Base-by-base conservation (phyloP, 1,140 invertebrate species). In the Leptinotarsa texana region DNA sequence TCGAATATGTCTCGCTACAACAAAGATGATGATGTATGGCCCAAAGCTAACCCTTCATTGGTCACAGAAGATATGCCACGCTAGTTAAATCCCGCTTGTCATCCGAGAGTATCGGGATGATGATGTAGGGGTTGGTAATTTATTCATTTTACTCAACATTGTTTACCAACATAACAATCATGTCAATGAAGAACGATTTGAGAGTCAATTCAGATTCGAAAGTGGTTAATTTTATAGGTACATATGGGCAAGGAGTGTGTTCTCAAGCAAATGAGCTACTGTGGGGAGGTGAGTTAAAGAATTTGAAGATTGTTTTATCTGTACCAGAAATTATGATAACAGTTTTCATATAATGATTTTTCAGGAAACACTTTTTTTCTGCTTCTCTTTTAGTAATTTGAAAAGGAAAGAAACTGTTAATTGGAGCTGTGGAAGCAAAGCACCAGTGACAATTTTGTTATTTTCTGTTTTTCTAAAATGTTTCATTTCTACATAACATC, bases 121-220 rank as follows among this genome's bases (percentile, higher is more conserved):
- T 33, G 63, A 65, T 65, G 63, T 33, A 65, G 63, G 63, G 63
- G 63, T 65, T 65, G 63, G 21, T 65, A 33, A 65, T 65, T 65
- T 65, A 65, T 65, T 65, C 63, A 65, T 65, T 57, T 65, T 65
- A 65, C 63, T 65, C 63, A 33, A 65, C 27, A 33, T 33, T 65
- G 63, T 65, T 65, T 65, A 65, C 63, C 63, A 65, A 65, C 63
- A 65, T 65, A 65, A 24, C 63, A 65, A 65, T 65, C 27, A 21
- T 65, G 63, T 65, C 63, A 65, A 65, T 33, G 21, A 33, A 65
- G 21, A 22, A 65, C 63, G 13, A 65, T 65, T 65, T 13, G 21
- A 65, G 63, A 65, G 63, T 65, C 63, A n/a, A 65, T 65, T 22
- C 21, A 65, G 13, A 65, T 65, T 17, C 27, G 13, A 18, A 18